These are phyloP conservation scores for Nymphalis urticae DNA, from an alignment of 2,888 invertebrate species.

Conservation along the genomic window DNA sequence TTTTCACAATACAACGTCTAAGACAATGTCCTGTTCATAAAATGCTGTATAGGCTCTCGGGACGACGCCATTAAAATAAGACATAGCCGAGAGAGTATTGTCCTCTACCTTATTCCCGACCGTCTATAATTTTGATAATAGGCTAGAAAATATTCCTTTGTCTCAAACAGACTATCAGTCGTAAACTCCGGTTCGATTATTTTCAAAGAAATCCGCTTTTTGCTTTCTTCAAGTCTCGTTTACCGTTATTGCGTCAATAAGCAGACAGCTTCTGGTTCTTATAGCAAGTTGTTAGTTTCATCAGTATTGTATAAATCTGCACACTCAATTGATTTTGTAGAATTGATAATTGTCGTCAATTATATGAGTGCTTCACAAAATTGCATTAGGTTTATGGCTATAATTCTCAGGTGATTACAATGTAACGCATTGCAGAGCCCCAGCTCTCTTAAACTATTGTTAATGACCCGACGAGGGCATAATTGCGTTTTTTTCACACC, in stretches of 20 bases:
- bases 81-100: slow-evolving; percentile 60
- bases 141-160: slow-evolving; percentile 79
- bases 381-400: slow-evolving; percentile 35
- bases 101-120: slow-evolving; percentile 57
- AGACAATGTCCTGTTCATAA: slow-evolving; percentile 63
- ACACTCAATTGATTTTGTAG: slow-evolving; percentile 9
- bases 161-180: slow-evolving; percentile 66
- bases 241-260: slow-evolving; percentile 27
- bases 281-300: slow-evolving; percentile 13
- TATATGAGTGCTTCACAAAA: slow-evolving; percentile 25
- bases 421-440: slow-evolving; percentile 41
- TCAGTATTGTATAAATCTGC: slow-evolving; percentile 13
- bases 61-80: slow-evolving; percentile 74
- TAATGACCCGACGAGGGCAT: slow-evolving; percentile 75
- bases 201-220: slow-evolving; percentile 43
- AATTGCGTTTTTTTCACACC: slow-evolving; percentile 74
- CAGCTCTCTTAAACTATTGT: slow-evolving; percentile 66
- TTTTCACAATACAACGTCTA: slow-evolving; percentile 54
- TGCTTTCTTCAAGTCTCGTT: slow-evolving; percentile 44
- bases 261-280: slow-evolving; percentile 19
- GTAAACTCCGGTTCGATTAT: slow-evolving; percentile 71
- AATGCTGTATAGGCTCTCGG: slow-evolving; percentile 63
- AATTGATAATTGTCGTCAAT: slow-evolving; percentile 30
- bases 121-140: slow-evolving; percentile 79
- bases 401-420: slow-evolving; percentile 42